phyloP scores from a whole-genome alignment of 2,113 vertebrate genomes.

The Chrysochloris asiatica region DNA sequence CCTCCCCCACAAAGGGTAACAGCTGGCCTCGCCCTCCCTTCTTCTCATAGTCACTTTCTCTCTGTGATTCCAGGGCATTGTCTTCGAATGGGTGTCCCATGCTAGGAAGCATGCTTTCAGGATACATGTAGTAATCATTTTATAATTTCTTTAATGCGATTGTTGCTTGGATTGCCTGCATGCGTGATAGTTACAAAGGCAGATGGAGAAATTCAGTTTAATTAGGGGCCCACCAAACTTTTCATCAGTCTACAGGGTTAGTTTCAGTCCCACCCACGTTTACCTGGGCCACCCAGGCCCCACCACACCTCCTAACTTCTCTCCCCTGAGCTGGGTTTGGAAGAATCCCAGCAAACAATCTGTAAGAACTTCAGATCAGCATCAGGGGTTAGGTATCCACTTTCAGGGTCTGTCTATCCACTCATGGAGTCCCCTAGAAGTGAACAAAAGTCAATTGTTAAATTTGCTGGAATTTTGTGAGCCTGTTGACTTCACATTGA shows the following conservation, averaged over 20 bases:
- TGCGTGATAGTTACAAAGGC: slow-evolving; percentile 62
- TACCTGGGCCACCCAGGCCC: slow-evolving; percentile 57
- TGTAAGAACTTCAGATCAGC: background rate
- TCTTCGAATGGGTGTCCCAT: slow-evolving; percentile 63
- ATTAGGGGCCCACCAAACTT: slow-evolving; percentile 63
- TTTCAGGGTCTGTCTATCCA: background rate
- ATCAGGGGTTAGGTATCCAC: fast-evolving
- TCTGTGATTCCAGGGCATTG: slow-evolving; percentile 70
- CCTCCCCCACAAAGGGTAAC: slow-evolving; percentile 69
- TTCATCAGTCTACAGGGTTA: background rate
- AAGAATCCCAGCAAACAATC: background rate
- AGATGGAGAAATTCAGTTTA: slow-evolving; percentile 28
- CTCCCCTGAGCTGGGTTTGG: background rate
- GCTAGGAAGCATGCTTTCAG: slow-evolving; percentile 4
- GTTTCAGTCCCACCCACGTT: slow-evolving; percentile 63
- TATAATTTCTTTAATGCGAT: slow-evolving; percentile 27
- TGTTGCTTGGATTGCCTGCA: slow-evolving; percentile 51
- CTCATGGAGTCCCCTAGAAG: background rate
- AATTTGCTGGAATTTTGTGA: slow-evolving; percentile 45
- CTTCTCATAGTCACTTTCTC: slow-evolving; percentile 68
- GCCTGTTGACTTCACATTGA: background rate
- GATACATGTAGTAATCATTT: background rate
- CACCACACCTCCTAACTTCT: background rate
- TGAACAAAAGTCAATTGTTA: background rate
- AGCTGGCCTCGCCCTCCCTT: slow-evolving; percentile 77